Conservation (phyloP, 2,113 vertebrate genomes). For the Oncorhynchus clarkii region DNA sequence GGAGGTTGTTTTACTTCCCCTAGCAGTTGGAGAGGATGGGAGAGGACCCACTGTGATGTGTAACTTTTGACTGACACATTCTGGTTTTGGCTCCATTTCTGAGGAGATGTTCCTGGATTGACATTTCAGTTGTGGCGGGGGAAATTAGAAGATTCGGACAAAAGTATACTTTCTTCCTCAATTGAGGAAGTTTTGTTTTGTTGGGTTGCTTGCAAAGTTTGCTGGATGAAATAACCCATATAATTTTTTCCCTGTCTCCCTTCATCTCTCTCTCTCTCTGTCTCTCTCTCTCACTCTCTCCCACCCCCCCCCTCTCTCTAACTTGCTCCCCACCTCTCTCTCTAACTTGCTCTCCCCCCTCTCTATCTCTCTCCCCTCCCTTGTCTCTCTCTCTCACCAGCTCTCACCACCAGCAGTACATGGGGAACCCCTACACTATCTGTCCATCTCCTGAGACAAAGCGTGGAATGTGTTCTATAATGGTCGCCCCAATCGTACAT, state of each 20-base stretch:
- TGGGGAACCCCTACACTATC: constrained; percentile 34
- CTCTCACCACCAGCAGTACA: constrained; percentile 39
- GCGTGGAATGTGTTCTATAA: constrained; percentile 47
- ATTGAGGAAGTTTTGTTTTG: not conserved
- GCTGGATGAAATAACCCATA: constrained; percentile 8
- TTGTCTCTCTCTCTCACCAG: constrained; percentile 26
- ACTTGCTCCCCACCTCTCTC: too few relatives aligned
- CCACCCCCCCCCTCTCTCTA: constrained; percentile 7
- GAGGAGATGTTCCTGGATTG: constrained; percentile 1
- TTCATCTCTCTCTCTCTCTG: constrained; percentile 38
- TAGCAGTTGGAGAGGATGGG: constrained; percentile 28
- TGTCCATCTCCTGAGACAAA: constrained; percentile 56
- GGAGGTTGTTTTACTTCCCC: constrained; percentile 45
- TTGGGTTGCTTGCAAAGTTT: not conserved
- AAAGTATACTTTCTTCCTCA: not conserved
- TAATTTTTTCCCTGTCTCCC: constrained; percentile 18
- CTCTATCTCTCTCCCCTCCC: constrained; percentile 11
- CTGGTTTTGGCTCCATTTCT: constrained; percentile 18
- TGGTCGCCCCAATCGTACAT: constrained; percentile 51
- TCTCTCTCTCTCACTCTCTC: not conserved
- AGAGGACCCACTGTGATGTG: constrained; percentile 29
- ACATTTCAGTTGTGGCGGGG: not conserved
- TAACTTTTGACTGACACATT: constrained; percentile 40
- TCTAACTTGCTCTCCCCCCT: constrained; percentile 26
- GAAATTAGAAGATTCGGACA: not conserved